Evolutionary conservation across 1,140 invertebrate species (phyloP).

Genomic region (Eumaeus atala): DNA sequence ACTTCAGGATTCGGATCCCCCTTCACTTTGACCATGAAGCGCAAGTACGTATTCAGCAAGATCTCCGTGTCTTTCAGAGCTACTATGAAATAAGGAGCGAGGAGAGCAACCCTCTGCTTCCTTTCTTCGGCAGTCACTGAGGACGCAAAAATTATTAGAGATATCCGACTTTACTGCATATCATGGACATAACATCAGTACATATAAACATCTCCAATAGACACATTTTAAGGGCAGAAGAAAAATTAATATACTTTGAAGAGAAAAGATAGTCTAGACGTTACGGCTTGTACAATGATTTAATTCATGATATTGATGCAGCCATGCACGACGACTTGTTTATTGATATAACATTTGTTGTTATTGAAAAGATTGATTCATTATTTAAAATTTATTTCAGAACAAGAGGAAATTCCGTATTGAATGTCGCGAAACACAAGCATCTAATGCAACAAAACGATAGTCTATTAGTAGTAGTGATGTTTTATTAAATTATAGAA

Average conservation of each 20-base stretch:
- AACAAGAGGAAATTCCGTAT: no score
- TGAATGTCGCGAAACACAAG: no score
- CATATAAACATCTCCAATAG: not conserved
- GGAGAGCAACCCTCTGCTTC: slow-evolving; percentile 80
- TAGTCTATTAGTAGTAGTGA: no score
- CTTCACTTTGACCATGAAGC: slow-evolving; percentile 92
- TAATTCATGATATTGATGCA: slow-evolving; percentile 48
- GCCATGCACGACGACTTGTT: slow-evolving; percentile 36
- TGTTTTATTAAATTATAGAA: no score
- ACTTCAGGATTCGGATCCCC: slow-evolving; percentile 89
- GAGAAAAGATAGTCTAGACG: slow-evolving; percentile 38
- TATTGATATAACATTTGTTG: not conserved
- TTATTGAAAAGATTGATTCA: slow-evolving; percentile 11
- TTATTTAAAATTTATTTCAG: not conserved
- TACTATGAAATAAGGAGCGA: slow-evolving; percentile 87
- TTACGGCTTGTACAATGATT: slow-evolving; percentile 62
- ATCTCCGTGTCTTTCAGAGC: slow-evolving; percentile 90
- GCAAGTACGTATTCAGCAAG: slow-evolving; percentile 88
- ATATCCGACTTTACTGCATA: no score
- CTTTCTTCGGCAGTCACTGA: slow-evolving; percentile 83
- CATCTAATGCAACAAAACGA: no score
- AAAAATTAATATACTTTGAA: slow-evolving; percentile 48
- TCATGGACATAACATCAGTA: no score
- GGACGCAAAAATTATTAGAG: not conserved
- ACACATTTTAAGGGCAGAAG: slow-evolving; percentile 34